Evolutionary conservation across 2,113 vertebrate species (phyloP).

Genomic region (Lepus europaeus): DNA sequence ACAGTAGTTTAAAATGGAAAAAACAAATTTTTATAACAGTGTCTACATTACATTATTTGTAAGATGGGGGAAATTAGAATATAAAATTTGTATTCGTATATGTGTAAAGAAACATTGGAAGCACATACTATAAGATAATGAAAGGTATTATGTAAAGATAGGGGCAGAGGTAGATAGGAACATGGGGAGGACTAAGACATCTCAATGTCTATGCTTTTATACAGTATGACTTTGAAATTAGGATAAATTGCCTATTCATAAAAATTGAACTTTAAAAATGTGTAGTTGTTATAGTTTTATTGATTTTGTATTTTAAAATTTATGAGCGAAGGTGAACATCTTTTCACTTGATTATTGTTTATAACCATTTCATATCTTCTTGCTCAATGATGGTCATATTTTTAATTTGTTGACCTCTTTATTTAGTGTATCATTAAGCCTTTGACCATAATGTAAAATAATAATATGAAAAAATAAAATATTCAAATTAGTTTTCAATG

Average conservation of each 20-base stretch:
- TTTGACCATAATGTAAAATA: too few species aligned
- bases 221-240: neutral
- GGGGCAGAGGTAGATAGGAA: neutral
- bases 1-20: neutral
- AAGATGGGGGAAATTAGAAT: conserved; percentile 25
- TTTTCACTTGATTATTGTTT: too few species aligned
- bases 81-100: neutral
- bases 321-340: too few species aligned
- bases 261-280: conserved; percentile 32
- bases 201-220: neutral
- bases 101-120: neutral
- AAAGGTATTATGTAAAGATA: neutral
- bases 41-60: neutral
- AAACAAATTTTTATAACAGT: neutral
- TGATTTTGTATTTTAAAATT: too few species aligned
- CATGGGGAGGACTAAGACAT: neutral
- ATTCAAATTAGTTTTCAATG: too few species aligned
- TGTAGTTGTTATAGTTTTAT: neutral
- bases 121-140: neutral
- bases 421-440: too few species aligned
- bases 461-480: too few species aligned
- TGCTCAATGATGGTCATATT: too few species aligned
- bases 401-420: too few species aligned
- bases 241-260: neutral
- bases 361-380: too few species aligned